phyloP scores from a whole-genome alignment of 2,888 invertebrate species.

The Cantharis lateralis region DNA sequence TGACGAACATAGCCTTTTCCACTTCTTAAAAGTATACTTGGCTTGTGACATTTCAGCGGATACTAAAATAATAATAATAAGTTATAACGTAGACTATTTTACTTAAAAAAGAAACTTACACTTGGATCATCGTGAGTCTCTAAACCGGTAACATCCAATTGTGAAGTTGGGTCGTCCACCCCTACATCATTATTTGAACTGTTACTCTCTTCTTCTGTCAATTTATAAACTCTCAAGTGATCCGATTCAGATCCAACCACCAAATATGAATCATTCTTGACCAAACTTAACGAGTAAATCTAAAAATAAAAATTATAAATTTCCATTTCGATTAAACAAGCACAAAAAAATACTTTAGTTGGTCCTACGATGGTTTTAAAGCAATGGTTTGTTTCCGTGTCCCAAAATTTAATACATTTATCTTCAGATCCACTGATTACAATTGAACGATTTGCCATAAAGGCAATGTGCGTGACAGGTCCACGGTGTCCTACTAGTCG shows the following conservation, averaged over 20 bases:
- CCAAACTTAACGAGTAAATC: constrained; percentile 84
- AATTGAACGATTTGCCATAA: constrained; percentile 71
- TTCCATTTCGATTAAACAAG: not conserved
- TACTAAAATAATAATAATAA: constrained; percentile 55
- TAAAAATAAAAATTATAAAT: constrained; percentile 46
- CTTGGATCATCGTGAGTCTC: constrained; percentile 60
- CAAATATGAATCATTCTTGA: constrained; percentile 79
- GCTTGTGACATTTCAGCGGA: constrained; percentile 74
- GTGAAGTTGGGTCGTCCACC: constrained; percentile 58
- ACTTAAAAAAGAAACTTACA: constrained; percentile 52
- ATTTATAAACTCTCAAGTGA: constrained; percentile 83
- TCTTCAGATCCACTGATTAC: constrained; percentile 89
- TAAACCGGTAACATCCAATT: constrained; percentile 59
- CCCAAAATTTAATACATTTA: constrained; percentile 96
- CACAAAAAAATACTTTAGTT: not conserved
- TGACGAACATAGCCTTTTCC: constrained; percentile 80
- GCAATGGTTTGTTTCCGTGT: constrained; percentile 91
- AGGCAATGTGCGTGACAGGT: constrained; percentile 79
- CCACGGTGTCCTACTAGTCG: constrained; percentile 92
- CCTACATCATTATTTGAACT: constrained; percentile 57
- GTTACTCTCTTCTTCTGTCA: constrained; percentile 59
- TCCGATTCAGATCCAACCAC: constrained; percentile 88
- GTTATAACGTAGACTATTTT: not conserved
- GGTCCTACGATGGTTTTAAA: constrained; percentile 93
- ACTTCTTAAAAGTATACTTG: constrained; percentile 79